Evolutionary conservation across 2,888 invertebrate genomes (phyloP).

Genomic region (Tanytarsus gracilentus): DNA sequence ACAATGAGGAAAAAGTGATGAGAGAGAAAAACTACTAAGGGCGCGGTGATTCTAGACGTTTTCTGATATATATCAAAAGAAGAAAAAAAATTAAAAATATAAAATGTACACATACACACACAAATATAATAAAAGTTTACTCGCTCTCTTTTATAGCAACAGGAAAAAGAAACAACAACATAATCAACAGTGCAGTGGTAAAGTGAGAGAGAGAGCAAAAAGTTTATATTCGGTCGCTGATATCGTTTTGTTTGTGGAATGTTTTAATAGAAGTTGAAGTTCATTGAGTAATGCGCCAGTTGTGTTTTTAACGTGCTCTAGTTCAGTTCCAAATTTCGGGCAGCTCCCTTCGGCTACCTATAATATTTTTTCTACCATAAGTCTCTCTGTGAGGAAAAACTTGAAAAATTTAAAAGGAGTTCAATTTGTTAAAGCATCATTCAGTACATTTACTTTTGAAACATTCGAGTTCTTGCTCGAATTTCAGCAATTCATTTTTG

Average conservation of each 20-base stretch:
- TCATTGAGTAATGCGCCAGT: conserved; percentile 29
- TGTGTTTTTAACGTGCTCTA: conserved; percentile 28
- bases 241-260: conserved; percentile 28
- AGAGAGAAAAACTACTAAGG: conserved; percentile 28
- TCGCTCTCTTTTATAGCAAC: conserved; percentile 7
- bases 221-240: conserved; percentile 25
- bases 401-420: too few relatives aligned
- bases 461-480: too few relatives aligned
- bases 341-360: not conserved
- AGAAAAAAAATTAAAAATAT: conserved; percentile 19
- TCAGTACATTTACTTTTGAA: too few relatives aligned
- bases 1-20: conserved; percentile 11
- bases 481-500: too few relatives aligned
- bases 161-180: conserved; percentile 17
- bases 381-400: not conserved
- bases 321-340: conserved; percentile 18
- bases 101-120: conserved; percentile 18
- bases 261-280: conserved; percentile 29
- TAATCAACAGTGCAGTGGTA: conserved; percentile 28
- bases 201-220: conserved; percentile 22
- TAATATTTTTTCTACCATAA: not conserved
- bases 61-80: conserved; percentile 15
- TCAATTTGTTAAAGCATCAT: too few relatives aligned
- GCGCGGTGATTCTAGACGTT: conserved; percentile 29
- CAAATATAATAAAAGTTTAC: not conserved